phyloP scores from a whole-genome alignment of 2,888 invertebrate species.

The Slavum lentiscoides region DNA sequence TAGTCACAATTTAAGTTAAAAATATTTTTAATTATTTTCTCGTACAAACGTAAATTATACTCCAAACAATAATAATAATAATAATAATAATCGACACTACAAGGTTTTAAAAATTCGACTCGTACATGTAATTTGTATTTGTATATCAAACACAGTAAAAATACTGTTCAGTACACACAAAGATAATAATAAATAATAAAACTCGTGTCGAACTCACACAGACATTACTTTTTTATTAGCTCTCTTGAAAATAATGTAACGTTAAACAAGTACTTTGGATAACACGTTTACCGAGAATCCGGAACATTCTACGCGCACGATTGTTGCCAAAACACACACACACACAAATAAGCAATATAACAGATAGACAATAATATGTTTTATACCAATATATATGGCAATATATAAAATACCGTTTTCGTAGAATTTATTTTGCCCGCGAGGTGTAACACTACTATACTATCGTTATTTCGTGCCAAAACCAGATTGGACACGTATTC shows the following conservation, averaged over 20 bases:
- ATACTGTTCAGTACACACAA: no score
- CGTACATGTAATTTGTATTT: no score
- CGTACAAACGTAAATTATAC: no score
- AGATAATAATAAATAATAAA: no score
- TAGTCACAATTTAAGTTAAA: no score
- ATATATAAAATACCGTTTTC: background rate
- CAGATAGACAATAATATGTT: background rate
- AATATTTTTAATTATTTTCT: no score
- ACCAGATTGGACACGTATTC: slow-evolving; percentile 34
- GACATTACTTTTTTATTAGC: no score
- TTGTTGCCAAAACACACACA: slow-evolving; percentile 10
- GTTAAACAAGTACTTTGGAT: background rate
- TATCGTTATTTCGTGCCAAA: background rate
- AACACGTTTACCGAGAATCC: background rate
- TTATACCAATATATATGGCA: background rate
- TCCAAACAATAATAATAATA: no score
- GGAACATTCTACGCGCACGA: background rate
- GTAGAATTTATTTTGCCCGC: background rate
- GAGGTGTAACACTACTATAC: background rate
- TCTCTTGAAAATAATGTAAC: background rate
- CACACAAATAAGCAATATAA: background rate
- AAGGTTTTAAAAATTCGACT: no score
- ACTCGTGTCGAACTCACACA: no score
- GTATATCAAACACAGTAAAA: no score
- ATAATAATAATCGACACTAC: no score